These are phyloP conservation scores for Parthenolecanium corni DNA, from an alignment of 2,888 invertebrate genomes.

Conservation along the genomic window DNA sequence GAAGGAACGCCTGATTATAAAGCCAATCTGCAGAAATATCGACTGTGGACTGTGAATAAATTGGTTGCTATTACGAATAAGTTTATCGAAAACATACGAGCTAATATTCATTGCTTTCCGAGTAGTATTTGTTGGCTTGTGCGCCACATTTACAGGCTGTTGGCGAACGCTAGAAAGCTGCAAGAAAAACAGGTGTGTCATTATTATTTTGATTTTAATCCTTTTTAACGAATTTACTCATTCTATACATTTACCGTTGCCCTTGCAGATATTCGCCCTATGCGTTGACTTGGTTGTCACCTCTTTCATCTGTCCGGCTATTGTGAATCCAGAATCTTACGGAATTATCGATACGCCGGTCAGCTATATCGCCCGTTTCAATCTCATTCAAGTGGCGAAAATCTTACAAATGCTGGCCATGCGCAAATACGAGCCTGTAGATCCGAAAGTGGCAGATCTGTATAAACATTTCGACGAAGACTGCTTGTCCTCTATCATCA, in stretches of 20 bases:
- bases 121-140: constrained; percentile 81
- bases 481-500: constrained; percentile 65
- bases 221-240: constrained; percentile 14
- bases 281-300: constrained; percentile 88
- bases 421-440: constrained; percentile 68
- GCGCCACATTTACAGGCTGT: constrained; percentile 63
- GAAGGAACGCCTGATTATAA: constrained; percentile 62
- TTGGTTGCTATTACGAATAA: constrained; percentile 64
- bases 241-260: constrained; percentile 21
- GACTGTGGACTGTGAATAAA: constrained; percentile 65
- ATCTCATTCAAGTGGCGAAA: constrained; percentile 80
- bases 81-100: constrained; percentile 70
- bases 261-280: constrained; percentile 45
- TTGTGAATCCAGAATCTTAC: constrained; percentile 89
- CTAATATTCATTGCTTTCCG: constrained; percentile 83
- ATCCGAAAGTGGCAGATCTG: constrained; percentile 58
- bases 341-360: constrained; percentile 89
- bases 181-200: constrained; percentile 44
- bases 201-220: neutral
- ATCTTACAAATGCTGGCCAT: constrained; percentile 84
- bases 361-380: constrained; percentile 79
- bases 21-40: constrained; percentile 61
- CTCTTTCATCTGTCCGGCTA: constrained; percentile 89
- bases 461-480: constrained; percentile 69
- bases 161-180: constrained; percentile 49